These are phyloP conservation scores for Hydrolagus colliei DNA, from an alignment of 2,797 vertebrate genomes.

Conservation along the genomic window DNA sequence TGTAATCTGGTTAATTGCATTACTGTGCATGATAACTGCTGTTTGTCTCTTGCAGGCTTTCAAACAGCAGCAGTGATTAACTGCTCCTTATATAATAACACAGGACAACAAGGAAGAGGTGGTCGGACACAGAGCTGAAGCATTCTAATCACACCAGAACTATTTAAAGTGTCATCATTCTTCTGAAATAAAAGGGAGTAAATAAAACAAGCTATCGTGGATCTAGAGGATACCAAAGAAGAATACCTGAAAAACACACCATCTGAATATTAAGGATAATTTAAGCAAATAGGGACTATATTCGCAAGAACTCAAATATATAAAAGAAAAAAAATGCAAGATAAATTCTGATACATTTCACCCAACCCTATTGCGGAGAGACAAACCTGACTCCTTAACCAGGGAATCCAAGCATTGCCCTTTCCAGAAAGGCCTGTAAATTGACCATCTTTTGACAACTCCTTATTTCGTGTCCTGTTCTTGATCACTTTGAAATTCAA, in stretches of 20 bases:
- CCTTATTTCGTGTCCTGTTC: background rate
- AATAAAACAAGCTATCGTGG: constrained; percentile 23
- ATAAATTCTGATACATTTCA: constrained; percentile 13
- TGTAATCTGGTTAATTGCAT: background rate
- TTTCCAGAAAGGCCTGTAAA: background rate
- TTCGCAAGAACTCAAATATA: constrained; percentile 1
- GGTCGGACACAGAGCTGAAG: background rate
- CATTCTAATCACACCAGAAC: constrained; percentile 7
- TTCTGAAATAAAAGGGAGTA: constrained; percentile 20
- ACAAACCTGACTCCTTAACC: constrained; percentile 21
- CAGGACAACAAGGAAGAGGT: background rate
- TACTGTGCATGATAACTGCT: constrained; percentile 14
- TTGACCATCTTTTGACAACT: background rate
- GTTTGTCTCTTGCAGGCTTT: constrained; percentile 23
- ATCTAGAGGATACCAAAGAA: constrained; percentile 24
- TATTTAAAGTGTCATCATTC: constrained; percentile 25
- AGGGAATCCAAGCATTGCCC: constrained; percentile 16
- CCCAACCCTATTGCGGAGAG: background rate
- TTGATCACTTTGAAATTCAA: background rate
- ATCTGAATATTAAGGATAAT: background rate
- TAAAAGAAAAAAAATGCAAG: background rate
- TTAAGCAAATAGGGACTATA: background rate
- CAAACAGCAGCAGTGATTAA: background rate
- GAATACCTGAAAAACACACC: background rate
- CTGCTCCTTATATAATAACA: background rate